Evolutionary conservation across 2,797 vertebrate species (phyloP), one percentile per base, ranked within the genome.

Genomic region (Caiman crocodilus): DNA sequence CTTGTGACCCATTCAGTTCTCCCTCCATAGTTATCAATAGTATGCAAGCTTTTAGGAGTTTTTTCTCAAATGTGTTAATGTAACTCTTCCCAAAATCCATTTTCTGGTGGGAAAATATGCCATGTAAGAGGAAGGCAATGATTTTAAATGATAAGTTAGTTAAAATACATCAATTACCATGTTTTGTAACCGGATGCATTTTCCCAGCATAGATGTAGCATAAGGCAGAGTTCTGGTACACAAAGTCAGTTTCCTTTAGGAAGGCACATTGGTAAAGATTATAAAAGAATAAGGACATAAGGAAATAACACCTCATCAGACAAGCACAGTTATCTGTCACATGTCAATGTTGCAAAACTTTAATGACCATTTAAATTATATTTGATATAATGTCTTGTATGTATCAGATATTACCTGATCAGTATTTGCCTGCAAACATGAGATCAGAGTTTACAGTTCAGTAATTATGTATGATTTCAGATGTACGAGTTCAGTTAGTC

Each of bases 21-120:
- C 42, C 42, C 10, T 50, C 42, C 42, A 50, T 10, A 50, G 10
- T 50, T 50, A 50, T 50, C 42, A 50, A 50, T 50, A 50, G 42
- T 50, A 11, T 50, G 10, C 42, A 50, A 50, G 10, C 42, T 50
- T 50, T 50, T 50, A 50, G 42, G 42, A 50, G 42, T 50, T 50
- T 50, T 10, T 11, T 50, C 42, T 50, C 42, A 50, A 50, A 50
- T 50, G 42, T 50, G 42, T 50, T 50, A 35, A 35, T 82, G 89
- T 21, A 65, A 75, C 71, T 79, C 84, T 87, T 92, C 82, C 73
- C 73, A 84, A 93, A 96, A 93, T 85, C 86, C 82, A 87, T 42
- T 85, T 25, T 64, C 28, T 28, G 35, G n/a, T 76, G 88, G 86
- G 58, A 87, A 23, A 71, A 91, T 82, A 35, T 91, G 84, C 82